Evolutionary conservation across 2,888 invertebrate species (phyloP).

Genomic region (Liopterus haemorrhoidalis): DNA sequence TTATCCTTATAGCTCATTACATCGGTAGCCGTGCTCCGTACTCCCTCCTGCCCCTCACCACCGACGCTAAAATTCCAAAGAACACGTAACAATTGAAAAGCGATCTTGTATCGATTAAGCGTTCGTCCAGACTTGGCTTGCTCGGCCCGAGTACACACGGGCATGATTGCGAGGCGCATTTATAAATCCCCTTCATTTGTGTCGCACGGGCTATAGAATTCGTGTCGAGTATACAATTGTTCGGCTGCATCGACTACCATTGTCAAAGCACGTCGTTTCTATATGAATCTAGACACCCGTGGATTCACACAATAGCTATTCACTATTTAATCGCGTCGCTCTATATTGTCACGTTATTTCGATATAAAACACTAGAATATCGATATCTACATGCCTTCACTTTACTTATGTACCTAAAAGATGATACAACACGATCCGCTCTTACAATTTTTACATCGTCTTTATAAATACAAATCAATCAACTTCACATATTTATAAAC

Average conservation of each 20-base stretch:
- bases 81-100: slow-evolving; percentile 32
- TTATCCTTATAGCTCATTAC: slow-evolving; percentile 6
- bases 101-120: slow-evolving; percentile 24
- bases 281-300: slow-evolving; percentile 38
- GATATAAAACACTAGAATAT: slow-evolving; percentile 37
- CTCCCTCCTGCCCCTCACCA: slow-evolving; percentile 20
- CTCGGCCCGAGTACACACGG: too few species aligned
- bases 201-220: slow-evolving; percentile 24
- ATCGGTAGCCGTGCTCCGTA: background rate
- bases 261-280: slow-evolving; percentile 37
- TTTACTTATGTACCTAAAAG: too few species aligned
- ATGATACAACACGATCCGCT: too few species aligned
- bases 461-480: too few species aligned
- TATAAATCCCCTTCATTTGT: slow-evolving; percentile 25
- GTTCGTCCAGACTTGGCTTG: too few species aligned
- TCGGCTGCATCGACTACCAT: slow-evolving; percentile 36
- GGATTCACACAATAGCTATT: slow-evolving; percentile 40
- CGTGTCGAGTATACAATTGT: slow-evolving; percentile 34
- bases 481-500: too few species aligned
- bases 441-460: too few species aligned
- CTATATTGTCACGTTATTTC: slow-evolving; percentile 34
- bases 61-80: slow-evolving; percentile 27
- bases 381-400: too few species aligned
- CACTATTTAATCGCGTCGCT: slow-evolving; percentile 39
- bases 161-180: slow-evolving; percentile 19